phyloP scores from a whole-genome alignment of 1,140 invertebrate species.

The Ruditapes philippinarum region DNA sequence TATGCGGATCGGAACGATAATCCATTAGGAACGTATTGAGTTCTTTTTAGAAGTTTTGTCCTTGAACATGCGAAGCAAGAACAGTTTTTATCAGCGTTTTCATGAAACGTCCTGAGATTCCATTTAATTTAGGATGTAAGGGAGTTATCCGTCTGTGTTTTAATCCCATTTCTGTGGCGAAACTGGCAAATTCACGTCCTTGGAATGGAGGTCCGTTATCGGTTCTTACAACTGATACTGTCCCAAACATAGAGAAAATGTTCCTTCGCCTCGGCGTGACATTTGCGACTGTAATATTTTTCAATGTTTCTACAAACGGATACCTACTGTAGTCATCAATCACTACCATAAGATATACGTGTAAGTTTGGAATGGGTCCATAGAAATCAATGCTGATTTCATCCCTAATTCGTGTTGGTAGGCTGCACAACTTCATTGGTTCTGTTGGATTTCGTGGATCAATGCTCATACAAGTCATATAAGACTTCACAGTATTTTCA shows the following conservation, averaged over 20 bases:
- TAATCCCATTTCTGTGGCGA: too few relatives aligned
- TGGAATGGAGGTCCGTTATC: too few relatives aligned
- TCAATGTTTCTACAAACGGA: constrained; percentile 40
- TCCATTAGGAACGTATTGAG: constrained; percentile 5
- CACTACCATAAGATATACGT: constrained; percentile 72
- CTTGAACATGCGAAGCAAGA: constrained; percentile 48
- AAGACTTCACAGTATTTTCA: constrained; percentile 73
- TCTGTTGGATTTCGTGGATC: not conserved
- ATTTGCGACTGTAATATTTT: constrained; percentile 1
- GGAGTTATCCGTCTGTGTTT: constrained; percentile 48
- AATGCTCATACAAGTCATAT: constrained; percentile 25
- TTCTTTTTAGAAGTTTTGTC: not conserved
- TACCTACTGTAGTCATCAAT: constrained; percentile 76
- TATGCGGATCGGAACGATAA: not conserved
- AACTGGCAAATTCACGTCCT: too few relatives aligned
- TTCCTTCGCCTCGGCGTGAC: not conserved
- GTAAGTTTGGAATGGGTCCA: constrained; percentile 70
- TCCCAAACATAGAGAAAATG: not conserved
- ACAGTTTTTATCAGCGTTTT: too few relatives aligned
- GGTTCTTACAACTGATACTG: constrained; percentile 37
- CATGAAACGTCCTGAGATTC: too few relatives aligned
- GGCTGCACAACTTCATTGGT: not conserved
- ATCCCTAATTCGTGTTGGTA: constrained; percentile 69
- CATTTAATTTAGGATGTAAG: constrained; percentile 65
- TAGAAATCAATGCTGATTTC: constrained; percentile 60